Evolutionary conservation across 2,888 invertebrate species (phyloP).

Genomic region (Eubasilissa splendida): DNA sequence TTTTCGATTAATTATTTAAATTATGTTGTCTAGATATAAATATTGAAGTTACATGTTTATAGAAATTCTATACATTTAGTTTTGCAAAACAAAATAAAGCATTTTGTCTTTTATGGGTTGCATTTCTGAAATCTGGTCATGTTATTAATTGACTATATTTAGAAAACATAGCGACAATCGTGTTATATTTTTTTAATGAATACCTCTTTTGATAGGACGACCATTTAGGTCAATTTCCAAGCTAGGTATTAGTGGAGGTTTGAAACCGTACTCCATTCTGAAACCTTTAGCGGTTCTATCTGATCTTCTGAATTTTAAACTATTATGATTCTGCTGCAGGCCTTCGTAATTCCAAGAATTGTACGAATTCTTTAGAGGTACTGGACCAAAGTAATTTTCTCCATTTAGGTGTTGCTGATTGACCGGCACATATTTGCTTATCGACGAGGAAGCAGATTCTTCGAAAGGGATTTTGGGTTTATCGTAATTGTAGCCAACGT

Average conservation of each 20-base stretch:
- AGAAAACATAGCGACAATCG: not conserved
- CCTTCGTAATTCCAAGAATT: constrained; percentile 62
- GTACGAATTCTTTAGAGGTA: constrained; percentile 65
- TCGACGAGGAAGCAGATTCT: not conserved
- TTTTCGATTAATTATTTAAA: constrained; percentile 14
- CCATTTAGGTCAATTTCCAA: constrained; percentile 85
- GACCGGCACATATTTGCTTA: not conserved
- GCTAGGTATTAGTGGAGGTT: constrained; percentile 86
- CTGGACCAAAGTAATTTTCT: constrained; percentile 69
- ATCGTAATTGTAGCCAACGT: constrained; percentile 13
- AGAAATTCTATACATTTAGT: too few species aligned
- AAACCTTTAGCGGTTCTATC: constrained; percentile 76
- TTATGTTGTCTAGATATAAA: not conserved
- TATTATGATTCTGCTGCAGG: not conserved
- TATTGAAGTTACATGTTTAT: too few species aligned
- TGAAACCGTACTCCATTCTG: constrained; percentile 87
- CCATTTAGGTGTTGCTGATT: not conserved
- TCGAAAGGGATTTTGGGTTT: constrained; percentile 17
- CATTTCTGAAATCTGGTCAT: too few species aligned
- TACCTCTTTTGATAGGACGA: constrained; percentile 70
- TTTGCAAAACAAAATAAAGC: too few species aligned
- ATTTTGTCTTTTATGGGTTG: too few species aligned
- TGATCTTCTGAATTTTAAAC: constrained; percentile 60
- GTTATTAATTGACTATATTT: too few species aligned
- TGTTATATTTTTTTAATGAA: not conserved